A percentile compares a stretch with the other conserved stretches of the same genome.
Evolutionary conservation across 2,888 invertebrate species (phyloP).

Genomic region (Dysmachus trigonus): DNA sequence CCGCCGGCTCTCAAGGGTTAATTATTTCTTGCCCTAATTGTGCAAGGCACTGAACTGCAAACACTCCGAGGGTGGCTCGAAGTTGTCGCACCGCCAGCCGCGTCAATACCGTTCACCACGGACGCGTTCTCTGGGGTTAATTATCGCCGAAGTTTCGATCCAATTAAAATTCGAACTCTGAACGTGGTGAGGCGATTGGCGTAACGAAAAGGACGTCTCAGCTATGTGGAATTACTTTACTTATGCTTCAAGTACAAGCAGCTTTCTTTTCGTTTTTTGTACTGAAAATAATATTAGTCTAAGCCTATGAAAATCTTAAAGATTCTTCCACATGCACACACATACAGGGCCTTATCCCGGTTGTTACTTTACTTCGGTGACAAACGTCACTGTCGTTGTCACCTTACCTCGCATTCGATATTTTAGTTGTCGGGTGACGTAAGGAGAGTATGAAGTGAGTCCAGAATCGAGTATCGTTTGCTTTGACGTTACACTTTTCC

Average conservation of each 20-base stretch:
- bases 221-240: neutral
- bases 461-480: too few species aligned
- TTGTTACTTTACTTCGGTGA: too few species aligned
- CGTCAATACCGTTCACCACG: neutral
- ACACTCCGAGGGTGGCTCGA: neutral
- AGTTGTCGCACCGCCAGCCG: neutral
- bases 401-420: too few species aligned
- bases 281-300: neutral
- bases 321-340: neutral
- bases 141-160: neutral
- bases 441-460: too few species aligned
- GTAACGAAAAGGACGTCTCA: neutral
- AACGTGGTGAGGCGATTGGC: neutral
- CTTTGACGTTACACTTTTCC: too few species aligned
- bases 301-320: neutral
- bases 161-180: slow-evolving; percentile 3
- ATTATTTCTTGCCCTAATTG: slow-evolving; percentile 28
- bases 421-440: too few species aligned
- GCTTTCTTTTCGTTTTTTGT: neutral
- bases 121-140: neutral
- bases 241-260: too few species aligned
- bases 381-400: too few species aligned
- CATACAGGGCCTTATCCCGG: too few species aligned
- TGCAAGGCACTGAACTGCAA: neutral
- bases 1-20: slow-evolving; percentile 4